Evolutionary conservation across 2,797 vertebrate genomes (phyloP).

Genomic region (Danionella dracula): DNA sequence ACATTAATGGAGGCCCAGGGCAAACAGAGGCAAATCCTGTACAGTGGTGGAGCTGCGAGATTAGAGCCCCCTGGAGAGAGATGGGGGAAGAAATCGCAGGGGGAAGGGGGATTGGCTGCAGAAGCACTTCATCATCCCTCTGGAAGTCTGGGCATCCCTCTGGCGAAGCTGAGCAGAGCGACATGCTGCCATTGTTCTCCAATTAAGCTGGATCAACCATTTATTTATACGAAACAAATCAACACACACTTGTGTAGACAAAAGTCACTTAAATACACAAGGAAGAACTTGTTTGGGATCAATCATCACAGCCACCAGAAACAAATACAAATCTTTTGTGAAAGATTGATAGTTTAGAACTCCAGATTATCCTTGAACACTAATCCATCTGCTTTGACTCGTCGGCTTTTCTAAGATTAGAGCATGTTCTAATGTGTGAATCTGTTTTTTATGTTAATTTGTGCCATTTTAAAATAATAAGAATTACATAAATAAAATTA

Average conservation of each 20-base stretch:
- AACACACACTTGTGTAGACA: constrained; percentile 14
- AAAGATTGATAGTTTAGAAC: no score
- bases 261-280: neutral
- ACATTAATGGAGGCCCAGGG: constrained; percentile 18
- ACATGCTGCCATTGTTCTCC: constrained; percentile 35
- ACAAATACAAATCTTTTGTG: no score
- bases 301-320: neutral
- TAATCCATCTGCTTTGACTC: no score
- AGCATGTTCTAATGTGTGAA: no score
- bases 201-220: neutral
- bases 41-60: constrained; percentile 36
- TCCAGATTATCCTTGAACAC: no score
- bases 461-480: no score
- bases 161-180: constrained; percentile 30
- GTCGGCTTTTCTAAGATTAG: no score
- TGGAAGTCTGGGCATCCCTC: constrained; percentile 17
- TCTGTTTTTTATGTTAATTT: no score
- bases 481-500: no score
- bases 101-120: neutral
- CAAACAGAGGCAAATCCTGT: constrained; percentile 13
- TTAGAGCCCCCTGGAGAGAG: constrained; percentile 27
- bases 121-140: constrained; percentile 18
- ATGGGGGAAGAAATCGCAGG: neutral
- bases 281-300: neutral
- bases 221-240: neutral